These are phyloP conservation scores for Eremophila alpestris DNA, from an alignment of 2,797 vertebrate genomes.

Conservation along the genomic window DNA sequence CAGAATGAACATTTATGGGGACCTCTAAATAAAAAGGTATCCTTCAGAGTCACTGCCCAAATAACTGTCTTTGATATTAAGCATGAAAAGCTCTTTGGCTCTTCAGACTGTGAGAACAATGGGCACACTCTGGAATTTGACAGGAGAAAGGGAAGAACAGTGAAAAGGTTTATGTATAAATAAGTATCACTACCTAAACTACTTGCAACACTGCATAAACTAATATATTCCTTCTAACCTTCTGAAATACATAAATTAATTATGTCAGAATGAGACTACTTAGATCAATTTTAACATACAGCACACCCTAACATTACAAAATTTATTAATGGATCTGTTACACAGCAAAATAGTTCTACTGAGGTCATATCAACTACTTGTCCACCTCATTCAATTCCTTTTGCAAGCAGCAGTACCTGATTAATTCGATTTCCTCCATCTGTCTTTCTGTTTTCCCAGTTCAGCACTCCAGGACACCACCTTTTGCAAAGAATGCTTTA, in stretches of 20 bases:
- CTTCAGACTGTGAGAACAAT: neutral
- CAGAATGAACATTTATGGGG: neutral
- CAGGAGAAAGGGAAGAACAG: neutral
- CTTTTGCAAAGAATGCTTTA: constrained; percentile 64
- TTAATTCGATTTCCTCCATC: constrained; percentile 64
- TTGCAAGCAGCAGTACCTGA: constrained; percentile 41
- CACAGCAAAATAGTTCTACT: neutral
- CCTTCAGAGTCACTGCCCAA: neutral
- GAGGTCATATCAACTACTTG: constrained; percentile 1
- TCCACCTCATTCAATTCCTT: constrained; percentile 48
- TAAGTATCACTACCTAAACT: neutral
- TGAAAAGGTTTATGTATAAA: neutral
- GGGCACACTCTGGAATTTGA: neutral
- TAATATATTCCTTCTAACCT: neutral
- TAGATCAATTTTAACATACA: neutral
- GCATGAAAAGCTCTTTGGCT: neutral
- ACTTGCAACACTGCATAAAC: neutral
- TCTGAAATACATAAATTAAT: neutral
- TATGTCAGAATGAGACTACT: neutral
- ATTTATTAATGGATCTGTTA: neutral
- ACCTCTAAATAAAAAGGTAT: neutral
- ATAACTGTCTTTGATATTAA: neutral
- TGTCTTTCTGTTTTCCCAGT: constrained; percentile 59
- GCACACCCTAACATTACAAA: neutral
- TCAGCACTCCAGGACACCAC: constrained; percentile 58